Evolutionary conservation across 2,888 invertebrate species (phyloP).

Genomic region (Noctua pronuba): DNA sequence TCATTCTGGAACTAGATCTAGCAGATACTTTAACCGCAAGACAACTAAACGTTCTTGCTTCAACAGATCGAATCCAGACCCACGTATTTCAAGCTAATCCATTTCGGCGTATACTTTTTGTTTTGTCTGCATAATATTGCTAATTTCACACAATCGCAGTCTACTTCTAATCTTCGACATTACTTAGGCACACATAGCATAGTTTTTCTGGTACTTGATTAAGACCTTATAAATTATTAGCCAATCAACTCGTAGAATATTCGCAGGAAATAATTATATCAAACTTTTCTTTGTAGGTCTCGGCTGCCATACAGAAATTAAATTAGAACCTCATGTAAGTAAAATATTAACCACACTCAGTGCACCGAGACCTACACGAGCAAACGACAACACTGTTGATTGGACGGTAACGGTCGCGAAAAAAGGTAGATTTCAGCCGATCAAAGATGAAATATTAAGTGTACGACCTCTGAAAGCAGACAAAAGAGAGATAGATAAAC

Average conservation of each 20-base stretch:
- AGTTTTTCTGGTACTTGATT: neutral
- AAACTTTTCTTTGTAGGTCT: constrained; percentile 74
- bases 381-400: constrained; percentile 25
- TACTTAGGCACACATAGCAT: neutral
- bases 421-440: constrained; percentile 7
- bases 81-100: neutral
- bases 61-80: neutral
- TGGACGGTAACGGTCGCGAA: constrained; percentile 44
- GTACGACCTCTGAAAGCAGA: constrained; percentile 3
- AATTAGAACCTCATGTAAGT: constrained; percentile 61
- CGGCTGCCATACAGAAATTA: constrained; percentile 61
- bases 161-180: neutral
- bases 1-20: neutral
- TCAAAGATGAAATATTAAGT: constrained; percentile 19
- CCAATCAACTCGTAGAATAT: constrained; percentile 8
- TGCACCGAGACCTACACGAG: constrained; percentile 39
- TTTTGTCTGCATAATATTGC: neutral
- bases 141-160: no score
- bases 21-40: no score
- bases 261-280: constrained; percentile 40
- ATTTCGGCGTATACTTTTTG: no score
- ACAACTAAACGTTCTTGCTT: neutral
- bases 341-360: constrained; percentile 43
- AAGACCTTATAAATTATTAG: constrained; percentile 19
- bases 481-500: constrained; percentile 55